Base-by-base conservation (phyloP, 2,797 vertebrate genomes). In the Hippoglossus hippoglossus region DNA sequence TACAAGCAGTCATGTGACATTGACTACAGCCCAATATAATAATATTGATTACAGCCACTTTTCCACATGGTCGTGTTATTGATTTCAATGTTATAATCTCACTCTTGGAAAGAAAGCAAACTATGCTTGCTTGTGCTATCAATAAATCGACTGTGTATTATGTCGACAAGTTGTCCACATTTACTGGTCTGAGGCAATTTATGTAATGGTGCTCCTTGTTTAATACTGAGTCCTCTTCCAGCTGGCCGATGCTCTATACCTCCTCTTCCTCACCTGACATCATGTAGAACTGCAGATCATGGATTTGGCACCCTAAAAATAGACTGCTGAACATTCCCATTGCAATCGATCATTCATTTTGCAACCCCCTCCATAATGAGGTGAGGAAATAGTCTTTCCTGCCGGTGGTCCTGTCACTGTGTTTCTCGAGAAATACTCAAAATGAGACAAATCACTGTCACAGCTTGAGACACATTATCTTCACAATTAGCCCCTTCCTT, bases 241-340 rank as follows among this genome's bases (percentile, higher is more conserved):
- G 11, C 47, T 49, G 64, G 39, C 63, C 71, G 6, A 1, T 22
- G 7, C 31, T 56, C 57, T 53, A 3, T 52, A 2, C 31, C 31
- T 58, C 50, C 44, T 59, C 24, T 13, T 62, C 12, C 57, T 72
- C 58, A 71, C 49, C 75, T 79, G 44, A 54, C 53, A 52, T 65
- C 31, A 70, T 71, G 49, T 46, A 50, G 79, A 68, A 62, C 18
- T 78, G 68, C 66, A 71, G 61, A 61, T 70, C 36, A 56, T 21
- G 74, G 41, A 67, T 60, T 74, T 10, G 41, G 8, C 10, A 9
- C 0, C 4, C 70, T 79, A 79, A 80, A 75, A 79, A 81, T 80
- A 84, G 52, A 34, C 13, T 54, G 28, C 47, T 77, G 64, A 79
- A 34, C 59, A 62, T 64, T 63, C 68, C 44, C 51, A 66, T 34